Base-by-base conservation (phyloP, 1,140 invertebrate genomes). In the Phocides pigmalion region DNA sequence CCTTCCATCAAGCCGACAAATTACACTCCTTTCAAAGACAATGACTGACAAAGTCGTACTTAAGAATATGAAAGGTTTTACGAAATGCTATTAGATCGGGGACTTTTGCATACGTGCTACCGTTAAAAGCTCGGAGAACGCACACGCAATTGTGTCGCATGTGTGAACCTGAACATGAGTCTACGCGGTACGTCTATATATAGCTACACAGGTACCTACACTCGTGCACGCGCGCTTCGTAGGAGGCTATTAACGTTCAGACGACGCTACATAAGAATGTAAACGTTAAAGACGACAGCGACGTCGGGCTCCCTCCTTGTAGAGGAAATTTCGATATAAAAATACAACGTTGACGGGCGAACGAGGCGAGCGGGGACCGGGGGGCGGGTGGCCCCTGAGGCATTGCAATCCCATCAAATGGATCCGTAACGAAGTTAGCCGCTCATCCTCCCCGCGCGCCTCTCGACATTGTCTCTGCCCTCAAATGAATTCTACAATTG, bases 401-500 rank as follows among this genome's bases (percentile, higher is more conserved):
- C 87, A 89, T 90, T 92, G 87, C 89, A 90, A 92, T 92, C 90
- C 91, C 90, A 86, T 78, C 76, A 78, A 86, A 86, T 86, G 83
- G 83, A 86, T 79, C 77, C 80, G 79, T 85, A 82, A 84, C 68
- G 76, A 79, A 79, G 73, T 79, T 79, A 79, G 73, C 88, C 89
- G 79, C 79, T 82, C 85, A 84, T 83, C 84, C 85, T 84, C 86
- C 83, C 84, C 84, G 74, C 83, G 75, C 78, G 79, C 78, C 75
- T 62, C 81, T 74, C 79, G 66, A 81, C 82, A 84, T 81, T 79
- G 85, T 87, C 84, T 87, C 90, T 91, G 81, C 87, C 90, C 85
- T 89, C 88, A 88, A 91, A 88, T 89, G 86, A 89, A 89, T 90
- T 89, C 86, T 90, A 90, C 86, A 88, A 89, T 90, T 89, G 86